Percentiles rank a stretch among this genome's conserved stretches.
These are phyloP conservation scores for Phyllostomus hastatus DNA, from an alignment of 2,113 vertebrate genomes.

Conservation along the genomic window DNA sequence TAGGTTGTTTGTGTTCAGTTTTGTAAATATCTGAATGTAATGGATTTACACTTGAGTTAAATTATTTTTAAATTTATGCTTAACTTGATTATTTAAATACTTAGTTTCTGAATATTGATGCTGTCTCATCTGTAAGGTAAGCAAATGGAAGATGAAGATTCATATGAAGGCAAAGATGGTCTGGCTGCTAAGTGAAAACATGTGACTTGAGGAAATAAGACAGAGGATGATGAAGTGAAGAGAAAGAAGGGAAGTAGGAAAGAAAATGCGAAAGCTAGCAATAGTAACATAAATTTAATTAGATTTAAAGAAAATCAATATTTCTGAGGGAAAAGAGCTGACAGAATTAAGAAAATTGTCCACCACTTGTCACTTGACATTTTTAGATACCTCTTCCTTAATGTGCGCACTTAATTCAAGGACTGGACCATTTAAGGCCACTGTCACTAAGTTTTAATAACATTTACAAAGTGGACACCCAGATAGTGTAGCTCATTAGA, in stretches of 20 bases:
- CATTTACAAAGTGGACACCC: background rate
- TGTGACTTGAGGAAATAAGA: background rate
- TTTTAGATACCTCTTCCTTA: background rate
- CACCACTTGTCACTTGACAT: background rate
- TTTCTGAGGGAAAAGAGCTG: background rate
- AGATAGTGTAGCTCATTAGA: background rate
- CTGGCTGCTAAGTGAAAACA: background rate
- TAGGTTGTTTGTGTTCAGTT: background rate
- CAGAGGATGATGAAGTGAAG: background rate
- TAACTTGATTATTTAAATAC: background rate
- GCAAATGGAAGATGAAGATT: background rate
- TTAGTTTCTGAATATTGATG: background rate
- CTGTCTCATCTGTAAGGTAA: background rate
- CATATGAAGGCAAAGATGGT: background rate
- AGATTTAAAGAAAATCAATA: background rate
- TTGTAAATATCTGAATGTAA: background rate
- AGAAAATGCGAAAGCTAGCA: background rate
- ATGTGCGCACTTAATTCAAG: background rate
- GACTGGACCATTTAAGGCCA: background rate
- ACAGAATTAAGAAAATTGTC: background rate
- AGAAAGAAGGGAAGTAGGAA: background rate
- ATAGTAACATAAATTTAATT: background rate
- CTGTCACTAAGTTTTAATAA: background rate
- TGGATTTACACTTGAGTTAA: background rate
- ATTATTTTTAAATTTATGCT: background rate